These are phyloP conservation scores for Agriopis marginaria DNA, from an alignment of 2,888 invertebrate genomes.

Conservation along the genomic window DNA sequence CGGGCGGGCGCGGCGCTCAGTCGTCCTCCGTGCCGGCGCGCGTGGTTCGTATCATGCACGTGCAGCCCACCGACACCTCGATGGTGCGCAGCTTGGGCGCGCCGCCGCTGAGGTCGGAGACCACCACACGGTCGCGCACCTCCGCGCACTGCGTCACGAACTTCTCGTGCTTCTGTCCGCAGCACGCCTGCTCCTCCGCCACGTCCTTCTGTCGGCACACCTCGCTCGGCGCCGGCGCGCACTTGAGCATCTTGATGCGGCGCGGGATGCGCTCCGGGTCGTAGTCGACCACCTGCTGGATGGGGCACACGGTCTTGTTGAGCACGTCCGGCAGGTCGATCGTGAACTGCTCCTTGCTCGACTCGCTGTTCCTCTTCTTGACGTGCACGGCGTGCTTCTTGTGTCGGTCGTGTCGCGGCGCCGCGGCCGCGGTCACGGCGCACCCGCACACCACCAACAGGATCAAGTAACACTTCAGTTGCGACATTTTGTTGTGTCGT, in stretches of 20 bases:
- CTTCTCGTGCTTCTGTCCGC: constrained; percentile 64
- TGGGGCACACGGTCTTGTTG: constrained; percentile 76
- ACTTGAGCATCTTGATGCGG: constrained; percentile 73
- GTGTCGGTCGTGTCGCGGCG: constrained; percentile 33
- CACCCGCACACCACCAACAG: constrained; percentile 39
- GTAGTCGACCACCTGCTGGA: constrained; percentile 64
- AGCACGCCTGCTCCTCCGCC: constrained; percentile 65
- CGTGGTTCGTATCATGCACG: constrained; percentile 68
- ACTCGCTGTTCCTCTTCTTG: constrained; percentile 17
- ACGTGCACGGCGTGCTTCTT: constrained; percentile 16
- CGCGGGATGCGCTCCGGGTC: constrained; percentile 69
- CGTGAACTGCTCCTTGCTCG: constrained; percentile 36
- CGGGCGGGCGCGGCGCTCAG: constrained; percentile 51
- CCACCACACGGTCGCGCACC: constrained; percentile 75
- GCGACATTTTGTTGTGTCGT: constrained; percentile 16
- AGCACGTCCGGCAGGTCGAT: constrained; percentile 63
- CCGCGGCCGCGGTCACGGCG: constrained; percentile 38
- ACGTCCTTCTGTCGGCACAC: constrained; percentile 64
- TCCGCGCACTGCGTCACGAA: constrained; percentile 74
- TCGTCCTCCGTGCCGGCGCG: constrained; percentile 46
- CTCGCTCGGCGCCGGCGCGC: constrained; percentile 64
- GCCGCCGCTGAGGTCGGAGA: constrained; percentile 57
- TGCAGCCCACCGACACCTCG: constrained; percentile 76
- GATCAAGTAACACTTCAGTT: constrained; percentile 40
- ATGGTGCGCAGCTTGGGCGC: constrained; percentile 44